Evolutionary conservation across 2,888 invertebrate genomes (phyloP).

Genomic region (Drosophila greeni): DNA sequence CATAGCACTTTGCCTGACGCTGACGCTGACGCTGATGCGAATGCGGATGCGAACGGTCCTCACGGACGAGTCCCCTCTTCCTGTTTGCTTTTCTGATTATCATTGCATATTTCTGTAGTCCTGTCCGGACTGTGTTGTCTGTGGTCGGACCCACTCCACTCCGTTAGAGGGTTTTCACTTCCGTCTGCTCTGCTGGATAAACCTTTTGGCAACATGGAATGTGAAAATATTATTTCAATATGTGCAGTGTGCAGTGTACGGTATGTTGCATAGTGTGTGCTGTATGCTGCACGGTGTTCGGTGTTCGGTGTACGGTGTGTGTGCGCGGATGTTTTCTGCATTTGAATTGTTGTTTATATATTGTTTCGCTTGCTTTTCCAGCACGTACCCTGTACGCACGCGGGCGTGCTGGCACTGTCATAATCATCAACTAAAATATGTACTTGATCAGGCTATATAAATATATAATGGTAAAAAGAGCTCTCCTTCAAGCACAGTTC

Average conservation of each 20-base stretch:
- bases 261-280: slow-evolving; percentile 7
- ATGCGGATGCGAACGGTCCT: slow-evolving; percentile 18
- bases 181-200: slow-evolving; percentile 27
- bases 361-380: slow-evolving; percentile 14
- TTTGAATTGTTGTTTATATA: slow-evolving; percentile 37
- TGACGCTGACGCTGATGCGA: slow-evolving; percentile 10
- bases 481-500: neutral
- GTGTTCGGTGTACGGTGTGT: slow-evolving; percentile 3
- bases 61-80: slow-evolving; percentile 23
- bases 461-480: neutral
- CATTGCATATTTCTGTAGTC: slow-evolving; percentile 51
- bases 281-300: neutral
- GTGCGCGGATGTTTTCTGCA: slow-evolving; percentile 25
- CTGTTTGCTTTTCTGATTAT: slow-evolving; percentile 59
- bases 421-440: neutral
- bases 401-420: neutral
- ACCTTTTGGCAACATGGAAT: slow-evolving; percentile 41
- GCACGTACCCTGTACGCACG: neutral
- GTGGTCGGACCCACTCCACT: slow-evolving; percentile 17
- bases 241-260: slow-evolving; percentile 12
- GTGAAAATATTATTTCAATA: slow-evolving; percentile 53
- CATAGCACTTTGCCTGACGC: slow-evolving; percentile 14
- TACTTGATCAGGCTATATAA: neutral
- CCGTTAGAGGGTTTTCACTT: slow-evolving; percentile 24
- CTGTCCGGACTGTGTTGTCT: slow-evolving; percentile 16